Evolutionary conservation across 2,113 vertebrate species (phyloP).

Genomic region (Nettapus auritus): DNA sequence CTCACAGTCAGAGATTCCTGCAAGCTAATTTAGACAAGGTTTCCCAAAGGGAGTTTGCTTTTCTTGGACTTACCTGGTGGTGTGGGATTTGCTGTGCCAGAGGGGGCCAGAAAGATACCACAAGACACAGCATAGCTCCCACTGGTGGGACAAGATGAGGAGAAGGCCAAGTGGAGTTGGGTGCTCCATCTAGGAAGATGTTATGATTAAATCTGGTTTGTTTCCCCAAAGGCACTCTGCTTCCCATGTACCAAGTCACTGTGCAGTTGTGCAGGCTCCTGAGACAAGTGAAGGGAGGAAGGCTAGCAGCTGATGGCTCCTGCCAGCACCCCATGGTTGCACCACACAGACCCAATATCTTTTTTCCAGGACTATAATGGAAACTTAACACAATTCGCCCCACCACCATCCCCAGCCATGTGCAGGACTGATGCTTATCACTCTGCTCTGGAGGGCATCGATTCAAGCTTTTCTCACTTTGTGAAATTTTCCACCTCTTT

Average conservation of each 20-base stretch:
- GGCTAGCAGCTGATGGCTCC: background rate
- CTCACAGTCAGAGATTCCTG: background rate
- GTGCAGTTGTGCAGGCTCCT: background rate
- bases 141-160: fast-evolving
- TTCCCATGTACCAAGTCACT: background rate
- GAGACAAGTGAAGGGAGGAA: background rate
- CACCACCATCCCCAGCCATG: fast-evolving
- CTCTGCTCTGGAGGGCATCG: fast-evolving
- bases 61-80: background rate
- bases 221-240: background rate
- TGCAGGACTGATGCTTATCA: fast-evolving
- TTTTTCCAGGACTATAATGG: background rate
- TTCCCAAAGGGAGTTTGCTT: background rate
- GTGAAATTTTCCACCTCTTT: slow-evolving; percentile 25
- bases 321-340: background rate
- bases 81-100: background rate
- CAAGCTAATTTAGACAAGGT: background rate
- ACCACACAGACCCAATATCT: background rate
- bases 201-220: background rate
- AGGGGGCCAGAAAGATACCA: background rate
- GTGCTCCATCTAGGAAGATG: background rate
- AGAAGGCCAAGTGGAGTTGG: background rate
- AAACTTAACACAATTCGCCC: background rate
- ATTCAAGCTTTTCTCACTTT: background rate
- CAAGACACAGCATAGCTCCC: background rate